Evolutionary conservation across 2,888 invertebrate species (phyloP), one percentile per base, ranked within the genome.

Genomic region (Oxycera nigricornis): DNA sequence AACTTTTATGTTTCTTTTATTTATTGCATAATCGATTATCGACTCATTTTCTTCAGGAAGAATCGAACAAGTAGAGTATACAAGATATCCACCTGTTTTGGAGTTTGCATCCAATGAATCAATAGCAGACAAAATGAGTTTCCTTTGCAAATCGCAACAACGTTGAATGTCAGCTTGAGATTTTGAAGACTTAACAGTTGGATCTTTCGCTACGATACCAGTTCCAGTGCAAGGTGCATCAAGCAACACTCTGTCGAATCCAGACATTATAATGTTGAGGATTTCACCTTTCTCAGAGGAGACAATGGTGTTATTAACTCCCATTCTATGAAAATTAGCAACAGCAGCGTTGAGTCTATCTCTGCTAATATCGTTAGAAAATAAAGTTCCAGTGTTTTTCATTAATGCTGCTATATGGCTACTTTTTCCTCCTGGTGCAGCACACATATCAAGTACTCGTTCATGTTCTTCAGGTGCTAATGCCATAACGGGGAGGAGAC

Each of bases 161-260:
- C 95, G 89, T 82, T 95, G 94, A 73, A 98, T 91, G 83, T 98
- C 98, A 78, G 91, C 89, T 78, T 92, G 91, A 80, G 96, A 95
- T 86, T 97, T 97, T 77, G 90, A 92, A 0, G 93, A 93, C 87
- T 99, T 99, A 0, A 98, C 98, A 81, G 94, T 93, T 0, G 94
- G 95, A 87, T 99, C 99, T 87, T 99, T 99, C 28, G 97, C 92
- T 50, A 98, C 93, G 9, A 99, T 97, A 30, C 99, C 99, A 0
- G 98, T 98, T 39, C 99, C 99, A 46, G 97, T 96, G 83, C 99
- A 99, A 0, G 99, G 99, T 0, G 99, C 99, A 88, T 99, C 99
- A 62, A 99, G 86, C 35, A 99, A 86, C 4, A 98, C 95, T 80
- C 98, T 89, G 85, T 99, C 98, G 83, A 99, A 99, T 1, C 95